These are phyloP conservation scores for Apistogramma diplotaenia DNA, from an alignment of 2,113 vertebrate genomes.

Conservation along the genomic window DNA sequence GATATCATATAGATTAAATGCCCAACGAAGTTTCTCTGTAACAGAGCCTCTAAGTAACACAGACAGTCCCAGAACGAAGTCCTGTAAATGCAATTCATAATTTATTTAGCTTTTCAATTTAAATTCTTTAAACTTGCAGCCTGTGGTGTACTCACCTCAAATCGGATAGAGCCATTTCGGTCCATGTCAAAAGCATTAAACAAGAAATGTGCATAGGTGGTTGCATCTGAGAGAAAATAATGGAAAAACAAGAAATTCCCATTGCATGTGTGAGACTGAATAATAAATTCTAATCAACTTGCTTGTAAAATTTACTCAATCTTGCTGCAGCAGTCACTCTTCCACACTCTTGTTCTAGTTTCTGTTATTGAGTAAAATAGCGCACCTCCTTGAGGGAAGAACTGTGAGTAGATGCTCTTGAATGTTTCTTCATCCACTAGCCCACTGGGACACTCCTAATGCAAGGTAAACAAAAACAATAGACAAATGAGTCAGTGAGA, in stretches of 20 bases:
- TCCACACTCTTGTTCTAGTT: background rate
- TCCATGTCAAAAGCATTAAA: conserved; percentile 93
- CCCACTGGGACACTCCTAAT: conserved; percentile 93
- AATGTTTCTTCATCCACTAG: conserved; percentile 96
- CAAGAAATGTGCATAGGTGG: conserved; percentile 91
- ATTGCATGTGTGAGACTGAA: background rate
- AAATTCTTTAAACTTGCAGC: background rate
- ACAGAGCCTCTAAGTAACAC: conserved; percentile 88
- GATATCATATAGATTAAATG: conserved; percentile 96
- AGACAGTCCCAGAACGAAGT: conserved; percentile 91
- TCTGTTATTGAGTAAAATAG: background rate
- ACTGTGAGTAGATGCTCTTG: conserved; percentile 93
- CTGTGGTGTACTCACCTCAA: conserved; percentile 51
- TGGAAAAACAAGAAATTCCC: background rate
- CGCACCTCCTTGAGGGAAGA: conserved; percentile 95
- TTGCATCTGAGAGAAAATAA: conserved; percentile 80
- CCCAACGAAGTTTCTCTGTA: conserved; percentile 93
- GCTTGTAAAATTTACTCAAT: background rate
- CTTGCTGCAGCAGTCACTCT: background rate
- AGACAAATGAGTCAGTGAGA: background rate
- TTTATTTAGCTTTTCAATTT: background rate
- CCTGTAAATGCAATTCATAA: conserved; percentile 59
- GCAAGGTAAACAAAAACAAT: background rate
- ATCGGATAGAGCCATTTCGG: conserved; percentile 78
- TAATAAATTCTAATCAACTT: background rate